Conservation (phyloP, 2,113 vertebrate species). For the Ia io region DNA sequence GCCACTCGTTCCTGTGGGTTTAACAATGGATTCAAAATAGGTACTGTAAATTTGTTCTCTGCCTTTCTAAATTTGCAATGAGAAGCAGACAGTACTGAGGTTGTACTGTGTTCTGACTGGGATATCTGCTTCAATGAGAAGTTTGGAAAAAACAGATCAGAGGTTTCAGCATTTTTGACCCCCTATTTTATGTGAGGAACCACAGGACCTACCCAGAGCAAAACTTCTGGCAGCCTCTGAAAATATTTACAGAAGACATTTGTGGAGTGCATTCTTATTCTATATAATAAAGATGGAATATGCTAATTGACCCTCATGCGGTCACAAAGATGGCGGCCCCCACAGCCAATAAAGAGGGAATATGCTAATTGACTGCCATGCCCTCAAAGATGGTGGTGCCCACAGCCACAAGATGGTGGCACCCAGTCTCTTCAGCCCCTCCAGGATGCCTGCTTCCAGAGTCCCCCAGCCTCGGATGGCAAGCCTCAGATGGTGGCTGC, state of each 20-base stretch:
- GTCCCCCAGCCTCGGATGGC: too few relatives aligned
- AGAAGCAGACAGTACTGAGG: not conserved
- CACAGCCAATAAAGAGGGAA: too few relatives aligned
- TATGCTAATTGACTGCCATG: too few relatives aligned
- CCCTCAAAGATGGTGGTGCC: too few relatives aligned
- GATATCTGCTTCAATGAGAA: not conserved
- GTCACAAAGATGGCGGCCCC: too few relatives aligned
- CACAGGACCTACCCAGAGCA: not conserved
- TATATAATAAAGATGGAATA: too few relatives aligned
- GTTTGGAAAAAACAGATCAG: not conserved
- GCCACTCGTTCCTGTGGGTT: slow-evolving; percentile 7
- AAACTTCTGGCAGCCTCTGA: not conserved
- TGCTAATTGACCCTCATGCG: too few relatives aligned
- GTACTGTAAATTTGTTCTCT: not conserved
- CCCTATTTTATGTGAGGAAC: not conserved
- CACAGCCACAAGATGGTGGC: too few relatives aligned
- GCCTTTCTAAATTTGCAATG: slow-evolving; percentile 2
- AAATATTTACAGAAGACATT: not conserved
- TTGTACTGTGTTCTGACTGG: not conserved
- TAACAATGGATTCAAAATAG: slow-evolving; percentile 42
- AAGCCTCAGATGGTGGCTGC: too few relatives aligned
- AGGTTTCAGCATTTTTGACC: not conserved
- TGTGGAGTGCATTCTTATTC: not conserved
- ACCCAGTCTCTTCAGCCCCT: too few relatives aligned
- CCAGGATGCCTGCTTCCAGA: fast-evolving